Evolutionary conservation across 2,113 vertebrate species (phyloP), one percentile per base, ranked within the genome.

Genomic region (Cheilinus undulatus): DNA sequence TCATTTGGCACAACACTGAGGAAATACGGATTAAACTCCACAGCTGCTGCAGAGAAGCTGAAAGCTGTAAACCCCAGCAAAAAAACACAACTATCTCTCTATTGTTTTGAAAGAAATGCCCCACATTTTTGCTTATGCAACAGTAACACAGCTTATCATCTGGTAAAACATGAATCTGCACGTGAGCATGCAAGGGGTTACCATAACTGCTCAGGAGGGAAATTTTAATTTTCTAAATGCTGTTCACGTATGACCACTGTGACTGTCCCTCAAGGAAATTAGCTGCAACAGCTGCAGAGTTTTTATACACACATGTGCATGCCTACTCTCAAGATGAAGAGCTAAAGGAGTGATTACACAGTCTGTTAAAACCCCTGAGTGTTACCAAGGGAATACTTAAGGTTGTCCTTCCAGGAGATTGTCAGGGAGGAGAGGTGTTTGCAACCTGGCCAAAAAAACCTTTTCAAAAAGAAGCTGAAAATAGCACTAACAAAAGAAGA

Each of bases 331-430:
- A 78, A 64, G 64, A 74, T 75, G 52, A 75, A 69, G 65, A 38
- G 24, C 67, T 57, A 69, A 76, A 82, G 42, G 62, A 65, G 78
- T 76, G 15, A 69, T 83, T 72, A 65, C 38, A 56, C n/a, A 46
- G 65, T 74, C 80, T 80, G 72, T 67, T 38, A 67, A n/a, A 27
- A 23, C 45, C 58, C 30, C 13, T 30, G 23, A 73, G 75, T 72
- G 52, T 78, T 64, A 71, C 71, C 40, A 51, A 32, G 61, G 56
- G 48, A 63, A 60, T 60, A 54, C 62, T 65, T 40, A 62, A 74
- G 48, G 42, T 30, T 79, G 46, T 74, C 69, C 65, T 74, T 81
- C 38, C 32, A 66, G 50, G 65, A 62, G 26, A 49, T 53, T 63
- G 50, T 66, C 26, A 34, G 32, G 17, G 24, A 74, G 61, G 54